These are phyloP conservation scores for Columba janthina DNA, from an alignment of 2,113 vertebrate genomes.

Conservation along the genomic window DNA sequence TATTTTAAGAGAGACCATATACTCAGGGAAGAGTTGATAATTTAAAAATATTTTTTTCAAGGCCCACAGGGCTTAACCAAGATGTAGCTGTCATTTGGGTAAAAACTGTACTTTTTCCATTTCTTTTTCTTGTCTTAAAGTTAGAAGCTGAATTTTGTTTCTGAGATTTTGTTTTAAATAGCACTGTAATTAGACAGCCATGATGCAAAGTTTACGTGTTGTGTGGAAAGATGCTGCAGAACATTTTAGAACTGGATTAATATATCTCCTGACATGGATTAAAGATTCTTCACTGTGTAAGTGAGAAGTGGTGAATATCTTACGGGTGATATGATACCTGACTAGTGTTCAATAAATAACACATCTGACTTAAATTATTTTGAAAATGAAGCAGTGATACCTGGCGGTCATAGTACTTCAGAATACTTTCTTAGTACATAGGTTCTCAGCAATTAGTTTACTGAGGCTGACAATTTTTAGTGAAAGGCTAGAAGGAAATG, in stretches of 20 bases:
- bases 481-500: background rate
- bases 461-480: background rate
- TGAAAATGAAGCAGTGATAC: background rate
- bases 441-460: background rate
- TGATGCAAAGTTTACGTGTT: background rate
- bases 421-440: background rate
- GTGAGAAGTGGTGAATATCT: background rate
- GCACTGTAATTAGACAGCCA: background rate
- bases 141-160: slow-evolving; percentile 12
- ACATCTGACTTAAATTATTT: background rate
- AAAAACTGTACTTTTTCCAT: background rate
- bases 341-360: background rate
- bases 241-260: background rate
- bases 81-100: background rate
- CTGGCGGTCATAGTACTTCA: background rate
- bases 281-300: background rate
- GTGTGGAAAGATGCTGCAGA: background rate
- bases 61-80: background rate
- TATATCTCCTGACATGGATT: background rate
- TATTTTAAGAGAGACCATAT: slow-evolving; percentile 20
- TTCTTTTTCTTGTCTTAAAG: slow-evolving; percentile 12
- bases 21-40: background rate
- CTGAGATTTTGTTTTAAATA: slow-evolving; percentile 4
- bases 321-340: background rate
- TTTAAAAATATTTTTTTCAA: slow-evolving; percentile 3